These are phyloP conservation scores for Globia sparganii DNA, from an alignment of 2,888 invertebrate genomes.

Conservation along the genomic window DNA sequence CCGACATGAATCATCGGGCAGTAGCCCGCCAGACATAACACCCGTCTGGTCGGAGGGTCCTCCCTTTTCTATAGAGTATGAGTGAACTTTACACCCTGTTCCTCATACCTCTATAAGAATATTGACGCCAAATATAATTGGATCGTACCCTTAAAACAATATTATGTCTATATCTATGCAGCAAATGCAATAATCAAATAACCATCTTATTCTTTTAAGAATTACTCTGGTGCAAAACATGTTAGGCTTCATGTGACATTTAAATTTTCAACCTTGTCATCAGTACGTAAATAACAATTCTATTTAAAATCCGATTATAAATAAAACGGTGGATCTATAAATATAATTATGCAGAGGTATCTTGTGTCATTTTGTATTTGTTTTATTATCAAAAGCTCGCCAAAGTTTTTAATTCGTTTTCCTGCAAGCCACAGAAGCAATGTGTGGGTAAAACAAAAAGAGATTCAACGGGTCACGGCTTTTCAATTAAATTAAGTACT, in stretches of 20 bases:
- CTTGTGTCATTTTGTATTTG: neutral
- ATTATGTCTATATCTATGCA: no score
- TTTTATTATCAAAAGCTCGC: neutral
- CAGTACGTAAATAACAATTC: neutral
- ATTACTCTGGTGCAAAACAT: neutral
- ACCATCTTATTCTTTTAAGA: neutral
- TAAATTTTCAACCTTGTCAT: slow-evolving; percentile 9
- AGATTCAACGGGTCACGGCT: neutral
- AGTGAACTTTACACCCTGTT: no score
- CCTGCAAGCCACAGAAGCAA: neutral
- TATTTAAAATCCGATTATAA: slow-evolving; percentile 2
- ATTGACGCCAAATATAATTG: no score
- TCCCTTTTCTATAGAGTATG: no score
- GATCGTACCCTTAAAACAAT: no score
- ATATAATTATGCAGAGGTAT: neutral
- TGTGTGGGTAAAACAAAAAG: neutral
- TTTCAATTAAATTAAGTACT: slow-evolving; percentile 17
- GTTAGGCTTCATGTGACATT: neutral
- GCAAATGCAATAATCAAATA: neutral
- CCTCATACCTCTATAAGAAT: no score
- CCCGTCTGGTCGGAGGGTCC: no score
- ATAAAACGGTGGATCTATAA: slow-evolving; percentile 8
- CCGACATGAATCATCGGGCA: no score
- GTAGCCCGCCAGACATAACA: no score
- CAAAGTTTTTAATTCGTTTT: neutral